Conservation (phyloP, 2,888 invertebrate genomes). For the Agonopterix alstromeriana region DNA sequence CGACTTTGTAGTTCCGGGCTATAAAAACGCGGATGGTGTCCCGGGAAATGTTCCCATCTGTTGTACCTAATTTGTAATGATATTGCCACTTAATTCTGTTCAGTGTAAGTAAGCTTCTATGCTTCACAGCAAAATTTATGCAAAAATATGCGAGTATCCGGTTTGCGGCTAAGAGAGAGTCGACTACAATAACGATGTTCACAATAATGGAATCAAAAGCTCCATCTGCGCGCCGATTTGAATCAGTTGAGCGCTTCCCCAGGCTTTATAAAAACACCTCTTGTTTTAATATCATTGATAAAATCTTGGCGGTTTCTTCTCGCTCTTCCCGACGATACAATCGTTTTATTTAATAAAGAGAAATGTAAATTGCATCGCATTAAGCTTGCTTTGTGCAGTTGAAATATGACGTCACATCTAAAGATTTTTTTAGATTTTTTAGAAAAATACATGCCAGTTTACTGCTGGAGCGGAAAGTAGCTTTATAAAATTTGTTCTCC, state of each 20-base stretch:
- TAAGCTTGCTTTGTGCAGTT: not conserved
- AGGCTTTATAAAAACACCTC: slow-evolving; percentile 27
- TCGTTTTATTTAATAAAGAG: slow-evolving; percentile 21
- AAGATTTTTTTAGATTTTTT: too few species aligned
- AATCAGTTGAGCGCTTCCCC: slow-evolving; percentile 32
- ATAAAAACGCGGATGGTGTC: too few species aligned
- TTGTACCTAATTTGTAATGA: too few species aligned
- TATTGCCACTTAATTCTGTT: too few species aligned
- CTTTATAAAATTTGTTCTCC: too few species aligned
- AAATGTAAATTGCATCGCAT: not conserved
- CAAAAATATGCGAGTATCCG: slow-evolving; percentile 2
- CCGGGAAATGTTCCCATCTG: too few species aligned
- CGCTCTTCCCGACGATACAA: slow-evolving; percentile 17
- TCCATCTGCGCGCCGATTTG: slow-evolving; percentile 30
- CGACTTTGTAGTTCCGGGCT: too few species aligned
- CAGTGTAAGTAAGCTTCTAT: too few species aligned
- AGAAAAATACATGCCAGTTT: too few species aligned
- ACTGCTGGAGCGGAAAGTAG: too few species aligned
- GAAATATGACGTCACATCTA: not conserved
- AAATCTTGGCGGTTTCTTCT: slow-evolving; percentile 22
- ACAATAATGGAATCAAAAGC: slow-evolving; percentile 30
- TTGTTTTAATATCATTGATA: slow-evolving; percentile 31
- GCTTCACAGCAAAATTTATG: slow-evolving; percentile 1
- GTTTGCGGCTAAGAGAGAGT: not conserved
- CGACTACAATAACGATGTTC: slow-evolving; percentile 15